Evolutionary conservation across 2,113 vertebrate genomes (phyloP).

Genomic region (Colius striatus): DNA sequence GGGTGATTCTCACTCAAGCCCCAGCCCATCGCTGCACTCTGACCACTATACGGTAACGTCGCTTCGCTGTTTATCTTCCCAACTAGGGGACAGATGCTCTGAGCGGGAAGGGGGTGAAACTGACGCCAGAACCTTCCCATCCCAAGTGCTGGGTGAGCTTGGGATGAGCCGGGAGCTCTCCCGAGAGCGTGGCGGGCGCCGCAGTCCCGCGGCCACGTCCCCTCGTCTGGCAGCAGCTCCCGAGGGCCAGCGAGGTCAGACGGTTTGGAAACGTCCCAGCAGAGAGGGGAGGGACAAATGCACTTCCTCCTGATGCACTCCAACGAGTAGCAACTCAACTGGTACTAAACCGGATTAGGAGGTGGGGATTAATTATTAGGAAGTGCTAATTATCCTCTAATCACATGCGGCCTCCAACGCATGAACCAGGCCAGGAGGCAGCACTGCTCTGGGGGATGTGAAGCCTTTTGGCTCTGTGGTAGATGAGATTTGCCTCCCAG

Average conservation of each 20-base stretch:
- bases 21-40: background rate
- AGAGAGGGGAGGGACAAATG: background rate
- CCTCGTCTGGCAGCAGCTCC: no score
- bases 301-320: background rate
- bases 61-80: no score
- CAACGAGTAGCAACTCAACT: background rate
- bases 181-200: rapidly evolving
- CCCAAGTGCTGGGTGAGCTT: background rate
- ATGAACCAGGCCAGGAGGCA: background rate
- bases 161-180: background rate
- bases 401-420: background rate
- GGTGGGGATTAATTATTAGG: background rate
- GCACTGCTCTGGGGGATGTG: rapidly evolving
- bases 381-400: slow-evolving; percentile 20
- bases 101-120: no score
- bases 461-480: background rate
- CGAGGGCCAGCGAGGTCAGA: background rate
- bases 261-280: background rate
- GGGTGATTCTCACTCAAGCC: no score
- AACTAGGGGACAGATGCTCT: no score
- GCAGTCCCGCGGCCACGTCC: no score
- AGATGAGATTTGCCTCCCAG: background rate
- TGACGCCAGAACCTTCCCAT: no score
- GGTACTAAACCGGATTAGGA: background rate
- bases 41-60: rapidly evolving